These are phyloP conservation scores for Psittacula cyanocephala DNA, from an alignment of 2,113 vertebrate genomes.

Conservation along the genomic window DNA sequence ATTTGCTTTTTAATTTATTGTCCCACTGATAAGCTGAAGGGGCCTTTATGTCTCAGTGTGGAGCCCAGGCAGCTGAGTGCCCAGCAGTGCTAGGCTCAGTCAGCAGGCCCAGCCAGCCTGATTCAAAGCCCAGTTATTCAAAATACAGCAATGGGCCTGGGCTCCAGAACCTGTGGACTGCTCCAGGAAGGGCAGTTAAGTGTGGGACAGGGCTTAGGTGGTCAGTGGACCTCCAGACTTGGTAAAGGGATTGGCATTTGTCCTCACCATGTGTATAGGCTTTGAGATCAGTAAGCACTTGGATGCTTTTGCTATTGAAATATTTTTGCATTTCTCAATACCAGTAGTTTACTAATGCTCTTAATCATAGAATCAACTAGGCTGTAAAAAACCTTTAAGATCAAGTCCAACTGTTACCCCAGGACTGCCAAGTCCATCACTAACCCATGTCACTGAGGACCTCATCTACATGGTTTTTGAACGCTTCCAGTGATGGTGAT, in stretches of 20 bases:
- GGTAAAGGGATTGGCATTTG: not conserved
- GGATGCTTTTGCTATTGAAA: not conserved
- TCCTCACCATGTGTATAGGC: accelerated
- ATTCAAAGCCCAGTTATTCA: not conserved
- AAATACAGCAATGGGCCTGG: not conserved
- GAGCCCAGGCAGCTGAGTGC: not conserved
- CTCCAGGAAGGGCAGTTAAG: not conserved
- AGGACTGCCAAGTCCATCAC: not conserved
- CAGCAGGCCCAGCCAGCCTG: no score
- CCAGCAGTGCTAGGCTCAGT: not conserved
- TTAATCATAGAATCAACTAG: not conserved
- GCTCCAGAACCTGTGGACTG: not conserved
- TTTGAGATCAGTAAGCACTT: not conserved
- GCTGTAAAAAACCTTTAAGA: not conserved
- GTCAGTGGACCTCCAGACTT: not conserved
- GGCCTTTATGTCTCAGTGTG: not conserved
- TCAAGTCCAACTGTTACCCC: not conserved
- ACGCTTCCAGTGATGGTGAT: not conserved
- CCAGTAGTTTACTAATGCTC: not conserved
- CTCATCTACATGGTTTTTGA: not conserved
- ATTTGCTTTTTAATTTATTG: not conserved
- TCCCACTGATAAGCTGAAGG: not conserved
- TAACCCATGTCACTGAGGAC: not conserved
- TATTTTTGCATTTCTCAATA: not conserved
- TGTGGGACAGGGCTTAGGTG: not conserved